A percentile compares a stretch with the other conserved stretches of the same genome.
Evolutionary conservation across 1,140 invertebrate species (phyloP).

Genomic region (Bombus picipes): DNA sequence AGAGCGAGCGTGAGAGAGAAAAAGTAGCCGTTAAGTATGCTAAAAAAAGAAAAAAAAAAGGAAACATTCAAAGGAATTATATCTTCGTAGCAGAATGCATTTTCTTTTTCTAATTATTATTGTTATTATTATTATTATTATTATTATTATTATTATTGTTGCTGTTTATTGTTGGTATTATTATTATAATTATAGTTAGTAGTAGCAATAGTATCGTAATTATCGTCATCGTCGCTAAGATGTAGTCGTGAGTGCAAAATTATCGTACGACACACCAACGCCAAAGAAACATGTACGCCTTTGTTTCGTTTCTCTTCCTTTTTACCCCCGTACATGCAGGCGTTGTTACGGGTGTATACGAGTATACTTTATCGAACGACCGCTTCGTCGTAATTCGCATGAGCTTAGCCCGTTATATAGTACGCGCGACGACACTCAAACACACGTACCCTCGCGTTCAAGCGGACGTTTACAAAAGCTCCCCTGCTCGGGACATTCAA

Average conservation of each 20-base stretch:
- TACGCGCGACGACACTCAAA: background rate
- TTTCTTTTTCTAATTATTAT: constrained; percentile 58
- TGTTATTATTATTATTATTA: constrained; percentile 35
- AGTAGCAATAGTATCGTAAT: background rate
- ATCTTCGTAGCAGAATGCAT: constrained; percentile 67
- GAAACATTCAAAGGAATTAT: constrained; percentile 30
- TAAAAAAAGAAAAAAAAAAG: background rate
- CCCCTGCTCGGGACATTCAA: background rate
- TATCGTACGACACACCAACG: background rate
- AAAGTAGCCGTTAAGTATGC: constrained; percentile 33
- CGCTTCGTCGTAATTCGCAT: background rate
- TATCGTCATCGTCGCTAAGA: background rate
- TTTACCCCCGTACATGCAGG: background rate
- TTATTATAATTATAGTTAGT: background rate
- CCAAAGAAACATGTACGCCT: background rate
- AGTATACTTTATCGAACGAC: background rate
- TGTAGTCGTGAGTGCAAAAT: background rate
- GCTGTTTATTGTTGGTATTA: constrained; percentile 31
- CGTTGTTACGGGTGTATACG: constrained; percentile 22
- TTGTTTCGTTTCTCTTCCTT: background rate
- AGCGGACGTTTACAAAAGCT: background rate
- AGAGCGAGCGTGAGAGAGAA: background rate
- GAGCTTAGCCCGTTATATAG: background rate
- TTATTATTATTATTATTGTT: constrained; percentile 43
- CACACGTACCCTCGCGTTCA: background rate